Percentiles rank a stretch among this genome's conserved stretches.
Evolutionary conservation across 2,797 vertebrate species (phyloP).

Genomic region (Spinus olivaceus): DNA sequence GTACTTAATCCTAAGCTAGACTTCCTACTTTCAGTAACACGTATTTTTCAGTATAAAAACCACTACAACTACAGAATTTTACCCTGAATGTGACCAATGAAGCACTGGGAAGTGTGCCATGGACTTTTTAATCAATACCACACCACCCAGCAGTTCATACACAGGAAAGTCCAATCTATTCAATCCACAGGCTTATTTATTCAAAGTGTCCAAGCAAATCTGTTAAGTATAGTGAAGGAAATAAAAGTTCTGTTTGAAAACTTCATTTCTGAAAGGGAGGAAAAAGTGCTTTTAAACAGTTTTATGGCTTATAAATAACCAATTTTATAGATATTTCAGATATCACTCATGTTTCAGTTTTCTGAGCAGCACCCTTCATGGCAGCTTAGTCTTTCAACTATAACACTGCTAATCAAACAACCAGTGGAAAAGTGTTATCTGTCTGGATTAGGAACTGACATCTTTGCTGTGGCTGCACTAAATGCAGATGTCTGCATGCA

Average conservation of each 20-base stretch:
- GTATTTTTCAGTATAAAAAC: background rate
- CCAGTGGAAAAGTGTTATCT: background rate
- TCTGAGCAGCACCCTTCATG: background rate
- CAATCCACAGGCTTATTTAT: background rate
- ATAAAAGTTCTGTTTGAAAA: background rate
- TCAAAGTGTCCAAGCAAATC: background rate
- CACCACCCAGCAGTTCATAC: background rate
- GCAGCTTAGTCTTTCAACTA: background rate
- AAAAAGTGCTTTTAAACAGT: background rate
- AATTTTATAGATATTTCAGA: background rate
- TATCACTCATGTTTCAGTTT: background rate
- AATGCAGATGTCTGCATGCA: background rate
- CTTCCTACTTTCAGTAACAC: background rate
- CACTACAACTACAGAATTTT: background rate
- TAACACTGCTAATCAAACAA: background rate
- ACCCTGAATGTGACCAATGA: background rate
- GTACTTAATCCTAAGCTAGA: background rate
- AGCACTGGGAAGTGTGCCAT: background rate
- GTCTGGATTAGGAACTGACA: background rate
- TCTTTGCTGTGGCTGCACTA: background rate
- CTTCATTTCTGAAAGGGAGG: background rate
- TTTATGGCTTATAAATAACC: background rate
- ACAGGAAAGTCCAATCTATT: background rate
- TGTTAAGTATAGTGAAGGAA: background rate
- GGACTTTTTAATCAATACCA: slow-evolving; percentile 16